phyloP scores from a whole-genome alignment of 2,113 vertebrate genomes.

The Thryonomys swinderianus region DNA sequence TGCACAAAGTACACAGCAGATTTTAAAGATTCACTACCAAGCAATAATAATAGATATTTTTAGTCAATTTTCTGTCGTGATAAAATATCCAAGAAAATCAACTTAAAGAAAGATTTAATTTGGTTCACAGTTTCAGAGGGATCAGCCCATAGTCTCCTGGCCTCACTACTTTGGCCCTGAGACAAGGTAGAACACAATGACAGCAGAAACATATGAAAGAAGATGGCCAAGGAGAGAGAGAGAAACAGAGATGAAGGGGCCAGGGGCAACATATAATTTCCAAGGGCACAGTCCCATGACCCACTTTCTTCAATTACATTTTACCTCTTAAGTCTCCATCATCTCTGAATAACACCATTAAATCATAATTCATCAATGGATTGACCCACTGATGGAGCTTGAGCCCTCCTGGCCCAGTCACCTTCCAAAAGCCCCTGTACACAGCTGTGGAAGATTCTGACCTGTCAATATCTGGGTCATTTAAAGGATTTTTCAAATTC shows the following conservation, averaged over 20 bases:
- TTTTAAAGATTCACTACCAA: not conserved
- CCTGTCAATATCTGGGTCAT: not conserved
- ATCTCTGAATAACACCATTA: not conserved
- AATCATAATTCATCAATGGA: not conserved
- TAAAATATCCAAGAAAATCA: not conserved
- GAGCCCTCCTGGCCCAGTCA: not conserved
- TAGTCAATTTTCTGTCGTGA: not conserved
- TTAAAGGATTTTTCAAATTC: not conserved
- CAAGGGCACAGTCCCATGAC: not conserved
- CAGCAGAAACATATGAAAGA: not conserved
- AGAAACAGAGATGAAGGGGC: not conserved
- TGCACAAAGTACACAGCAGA: not conserved
- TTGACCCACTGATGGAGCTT: not conserved
- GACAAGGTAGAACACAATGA: not conserved
- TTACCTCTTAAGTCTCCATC: not conserved
- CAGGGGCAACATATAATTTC: not conserved
- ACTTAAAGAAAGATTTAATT: not conserved
- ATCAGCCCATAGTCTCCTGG: not conserved
- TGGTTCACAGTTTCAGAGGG: not conserved
- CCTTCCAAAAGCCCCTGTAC: not conserved
- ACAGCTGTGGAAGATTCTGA: not conserved
- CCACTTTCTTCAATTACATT: not conserved
- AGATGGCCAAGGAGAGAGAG: not conserved
- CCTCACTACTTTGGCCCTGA: not conserved
- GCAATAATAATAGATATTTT: not conserved